Percentiles rank a stretch among this genome's conserved stretches.
phyloP scores from a whole-genome alignment of 1,140 invertebrate species.

The Drosophila bocqueti region DNA sequence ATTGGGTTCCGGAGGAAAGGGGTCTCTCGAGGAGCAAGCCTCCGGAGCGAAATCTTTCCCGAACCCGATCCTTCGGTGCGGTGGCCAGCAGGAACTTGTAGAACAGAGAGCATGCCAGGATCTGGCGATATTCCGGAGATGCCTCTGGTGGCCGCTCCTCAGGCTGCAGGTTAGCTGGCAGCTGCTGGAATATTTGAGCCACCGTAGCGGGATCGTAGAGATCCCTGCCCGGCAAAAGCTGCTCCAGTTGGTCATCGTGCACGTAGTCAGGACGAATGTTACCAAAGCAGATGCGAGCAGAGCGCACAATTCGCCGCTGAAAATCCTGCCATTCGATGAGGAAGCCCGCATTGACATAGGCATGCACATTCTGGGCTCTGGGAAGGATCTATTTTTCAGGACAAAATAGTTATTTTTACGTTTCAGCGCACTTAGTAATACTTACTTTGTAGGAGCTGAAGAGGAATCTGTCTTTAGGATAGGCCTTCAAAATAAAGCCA shows the following conservation, averaged over 20 bases:
- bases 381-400: not conserved
- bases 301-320: conserved; percentile 65
- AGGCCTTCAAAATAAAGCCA: conserved; percentile 64
- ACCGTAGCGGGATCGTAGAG: conserved; percentile 80
- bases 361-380: conserved; percentile 92
- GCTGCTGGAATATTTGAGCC: conserved; percentile 45
- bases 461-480: conserved; percentile 53
- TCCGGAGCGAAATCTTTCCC: conserved; percentile 84
- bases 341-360: conserved; percentile 93
- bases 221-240: conserved; percentile 87
- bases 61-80: conserved; percentile 71
- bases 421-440: too few relatives aligned
- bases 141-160: conserved; percentile 87
- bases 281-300: conserved; percentile 87
- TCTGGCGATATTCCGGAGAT: conserved; percentile 88
- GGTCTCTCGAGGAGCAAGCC: conserved; percentile 87
- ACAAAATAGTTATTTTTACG: not conserved
- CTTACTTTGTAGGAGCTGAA: conserved; percentile 87
- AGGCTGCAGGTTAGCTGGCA: conserved; percentile 35
- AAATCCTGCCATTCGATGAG: conserved; percentile 80
- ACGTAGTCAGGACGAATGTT: conserved; percentile 90
- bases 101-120: conserved; percentile 88
- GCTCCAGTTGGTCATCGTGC: conserved; percentile 89
- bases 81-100: conserved; percentile 89
- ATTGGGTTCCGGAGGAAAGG: conserved; percentile 90